Base-by-base conservation (phyloP, 2,888 invertebrate genomes). In the Julus scandinavius region DNA sequence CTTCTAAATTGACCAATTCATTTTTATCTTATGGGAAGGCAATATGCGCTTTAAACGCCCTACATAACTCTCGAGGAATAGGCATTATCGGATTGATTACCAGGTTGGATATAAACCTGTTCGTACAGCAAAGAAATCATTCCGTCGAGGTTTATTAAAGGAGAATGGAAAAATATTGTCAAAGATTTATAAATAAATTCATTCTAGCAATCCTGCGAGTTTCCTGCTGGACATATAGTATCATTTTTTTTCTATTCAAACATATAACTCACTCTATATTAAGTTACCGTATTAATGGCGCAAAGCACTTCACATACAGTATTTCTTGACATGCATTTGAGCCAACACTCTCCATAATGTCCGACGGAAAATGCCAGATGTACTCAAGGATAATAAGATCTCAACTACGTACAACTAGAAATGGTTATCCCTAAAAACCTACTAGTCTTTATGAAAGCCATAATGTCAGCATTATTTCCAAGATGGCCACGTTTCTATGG, bases 351-450 rank as follows among this genome's bases (percentile, higher is more conserved):
- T 63, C 63, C 5, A n/a, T 20, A 63, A 20, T 7, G 63, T 63
- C 63, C n/a, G n/a, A 17, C n/a, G 63, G n/a, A 63, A 63, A 63
- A n/a, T 63, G n/a, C 63, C 63, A n/a, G 63, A 63, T 20, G 20
- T 20, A 20, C 63, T n/a, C 20, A 20, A 7, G 63, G 63, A 63
- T 63, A 63, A 63, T n/a, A n/a, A 63, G 17, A 5, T n/a, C n/a
- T 63, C 63, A 63, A n/a, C n/a, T 20, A 63, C 63, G n/a, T 63
- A 29, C 29, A 29, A 29, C 29, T 63, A 9, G 1, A 63, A n/a
- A 63, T 63, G 20, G n/a, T 63, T 63, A n/a, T 63, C 7, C 63
- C 63, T 54, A 3, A 54, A 54, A 17, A 54, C 29, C 2, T 54
- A 54, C 54, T 63, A 20, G 20, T n/a, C 63, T n/a, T 63, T 63